phyloP scores from a whole-genome alignment of 2,797 vertebrate genomes.

The Capromys pilorides region DNA sequence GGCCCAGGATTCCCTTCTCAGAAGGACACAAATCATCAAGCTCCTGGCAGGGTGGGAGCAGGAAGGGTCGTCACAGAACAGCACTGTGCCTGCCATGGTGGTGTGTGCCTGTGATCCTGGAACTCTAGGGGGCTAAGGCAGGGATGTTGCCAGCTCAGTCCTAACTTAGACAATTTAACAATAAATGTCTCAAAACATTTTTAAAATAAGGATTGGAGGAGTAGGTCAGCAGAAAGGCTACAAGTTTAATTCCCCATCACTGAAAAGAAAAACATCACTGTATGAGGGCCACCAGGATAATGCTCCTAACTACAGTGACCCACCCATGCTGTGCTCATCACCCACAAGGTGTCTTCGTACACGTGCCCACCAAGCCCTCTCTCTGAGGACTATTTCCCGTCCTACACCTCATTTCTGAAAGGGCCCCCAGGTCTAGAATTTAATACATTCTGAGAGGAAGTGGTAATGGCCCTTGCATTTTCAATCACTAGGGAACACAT shows the following conservation, averaged over 20 bases:
- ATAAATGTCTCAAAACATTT: not conserved
- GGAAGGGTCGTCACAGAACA: not conserved
- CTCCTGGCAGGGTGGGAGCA: not conserved
- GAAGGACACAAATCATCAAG: constrained; percentile 23
- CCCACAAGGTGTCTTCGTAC: not conserved
- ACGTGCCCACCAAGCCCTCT: not conserved
- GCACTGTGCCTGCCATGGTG: not conserved
- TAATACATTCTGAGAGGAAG: not conserved
- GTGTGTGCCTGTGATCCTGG: not conserved
- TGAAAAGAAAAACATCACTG: not conserved
- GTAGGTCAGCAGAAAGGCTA: not conserved
- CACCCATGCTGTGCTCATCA: not conserved
- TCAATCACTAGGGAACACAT: not conserved
- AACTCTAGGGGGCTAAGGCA: not conserved
- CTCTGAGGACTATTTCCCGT: not conserved
- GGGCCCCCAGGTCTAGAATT: not conserved
- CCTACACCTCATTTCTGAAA: not conserved
- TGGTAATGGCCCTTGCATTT: not conserved
- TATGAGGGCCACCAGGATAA: not conserved
- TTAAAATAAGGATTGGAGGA: not conserved
- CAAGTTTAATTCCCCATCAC: not conserved
- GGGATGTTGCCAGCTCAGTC: not conserved
- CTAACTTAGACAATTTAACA: not conserved
- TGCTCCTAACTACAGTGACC: not conserved
- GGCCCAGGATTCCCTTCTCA: constrained; percentile 18